These are phyloP conservation scores for Brachyhypopomus occidentalis DNA, from an alignment of 2,113 vertebrate species.

Conservation along the genomic window DNA sequence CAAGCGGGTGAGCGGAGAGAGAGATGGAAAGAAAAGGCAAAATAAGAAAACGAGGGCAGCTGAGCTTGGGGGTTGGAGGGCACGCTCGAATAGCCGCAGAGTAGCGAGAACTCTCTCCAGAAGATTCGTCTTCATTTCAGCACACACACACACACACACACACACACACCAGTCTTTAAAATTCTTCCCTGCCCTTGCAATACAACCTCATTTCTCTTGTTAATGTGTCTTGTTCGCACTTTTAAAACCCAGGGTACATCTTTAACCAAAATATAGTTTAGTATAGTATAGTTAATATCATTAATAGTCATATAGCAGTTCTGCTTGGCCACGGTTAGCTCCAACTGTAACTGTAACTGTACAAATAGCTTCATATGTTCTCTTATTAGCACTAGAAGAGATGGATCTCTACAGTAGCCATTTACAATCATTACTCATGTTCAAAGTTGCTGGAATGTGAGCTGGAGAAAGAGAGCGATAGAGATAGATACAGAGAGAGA, in stretches of 20 bases:
- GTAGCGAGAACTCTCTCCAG: not conserved
- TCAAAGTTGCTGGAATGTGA: not conserved
- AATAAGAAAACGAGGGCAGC: not conserved
- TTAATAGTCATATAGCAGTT: not conserved
- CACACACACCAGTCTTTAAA: not conserved
- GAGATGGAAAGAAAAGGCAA: not conserved
- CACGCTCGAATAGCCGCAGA: conserved; percentile 20
- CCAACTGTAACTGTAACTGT: not conserved
- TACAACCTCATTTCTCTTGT: not conserved
- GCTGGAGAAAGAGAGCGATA: not conserved
- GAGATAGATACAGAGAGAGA: not conserved
- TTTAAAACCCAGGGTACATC: not conserved
- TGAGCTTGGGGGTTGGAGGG: conserved; percentile 5
- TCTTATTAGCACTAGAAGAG: conserved; percentile 22
- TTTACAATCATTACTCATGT: conserved; percentile 35
- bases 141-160: not conserved
- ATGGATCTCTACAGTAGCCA: conserved; percentile 20
- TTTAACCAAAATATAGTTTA: not conserved
- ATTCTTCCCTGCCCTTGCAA: not conserved
- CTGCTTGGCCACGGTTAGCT: not conserved
- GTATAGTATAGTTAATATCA: no score
- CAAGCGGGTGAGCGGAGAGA: not conserved
- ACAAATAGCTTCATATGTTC: not conserved
- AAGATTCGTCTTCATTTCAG: not conserved
- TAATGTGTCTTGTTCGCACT: not conserved